phyloP scores from a whole-genome alignment of 1,140 invertebrate species.

The Halictus rubicundus region DNA sequence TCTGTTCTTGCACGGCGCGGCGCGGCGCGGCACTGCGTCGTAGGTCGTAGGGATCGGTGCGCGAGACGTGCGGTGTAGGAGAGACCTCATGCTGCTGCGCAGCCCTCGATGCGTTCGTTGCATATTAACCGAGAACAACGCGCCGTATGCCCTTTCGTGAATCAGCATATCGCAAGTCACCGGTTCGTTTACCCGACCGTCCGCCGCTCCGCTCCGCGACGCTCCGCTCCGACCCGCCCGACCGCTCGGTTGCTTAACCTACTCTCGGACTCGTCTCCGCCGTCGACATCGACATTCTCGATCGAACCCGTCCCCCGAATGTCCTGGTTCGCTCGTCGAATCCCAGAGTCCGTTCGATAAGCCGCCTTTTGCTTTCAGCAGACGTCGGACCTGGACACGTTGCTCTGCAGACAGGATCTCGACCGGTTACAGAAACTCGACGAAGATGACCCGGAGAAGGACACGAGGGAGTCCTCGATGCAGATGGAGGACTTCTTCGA shows the following conservation, averaged over 20 bases:
- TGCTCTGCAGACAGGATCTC: conserved; percentile 83
- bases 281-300: not conserved
- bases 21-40: conserved; percentile 64
- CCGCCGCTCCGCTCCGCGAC: too few relatives aligned
- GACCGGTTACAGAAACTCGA: conserved; percentile 81
- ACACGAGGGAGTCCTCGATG: conserved; percentile 82
- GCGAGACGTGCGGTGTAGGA: conserved; percentile 18
- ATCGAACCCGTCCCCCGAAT: not conserved
- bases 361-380: conserved; percentile 73
- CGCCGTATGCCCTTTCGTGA: conserved; percentile 40
- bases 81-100: conserved; percentile 44
- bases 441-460: conserved; percentile 81
- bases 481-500: conserved; percentile 87
- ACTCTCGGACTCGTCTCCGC: not conserved
- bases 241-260: too few relatives aligned
- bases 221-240: too few relatives aligned
- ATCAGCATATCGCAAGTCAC: conserved; percentile 78
- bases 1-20: too few relatives aligned
- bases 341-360: too few relatives aligned
- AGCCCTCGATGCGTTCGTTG: conserved; percentile 62
- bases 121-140: conserved; percentile 61
- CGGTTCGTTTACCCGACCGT: conserved; percentile 54
- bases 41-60: not conserved
- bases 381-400: conserved; percentile 83
- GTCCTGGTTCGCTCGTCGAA: not conserved